phyloP scores from a whole-genome alignment of 2,797 vertebrate species.

The Kryptolebias ocellatus region DNA sequence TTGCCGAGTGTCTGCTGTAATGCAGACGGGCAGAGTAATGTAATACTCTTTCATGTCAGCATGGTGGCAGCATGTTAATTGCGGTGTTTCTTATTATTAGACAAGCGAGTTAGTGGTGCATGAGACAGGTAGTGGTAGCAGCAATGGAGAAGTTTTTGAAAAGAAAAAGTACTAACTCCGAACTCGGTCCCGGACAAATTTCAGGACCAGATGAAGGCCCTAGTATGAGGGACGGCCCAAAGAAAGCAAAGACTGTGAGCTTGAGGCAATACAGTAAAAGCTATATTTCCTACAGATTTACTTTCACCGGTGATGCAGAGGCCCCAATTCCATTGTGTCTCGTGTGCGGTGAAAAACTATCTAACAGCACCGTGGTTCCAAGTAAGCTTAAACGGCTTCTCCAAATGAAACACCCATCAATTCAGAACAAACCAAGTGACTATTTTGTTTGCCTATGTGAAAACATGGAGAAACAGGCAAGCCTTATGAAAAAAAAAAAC shows the following conservation, averaged over 20 bases:
- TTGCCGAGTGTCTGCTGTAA: not conserved
- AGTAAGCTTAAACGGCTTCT: slow-evolving; percentile 10
- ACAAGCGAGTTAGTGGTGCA: too few species aligned
- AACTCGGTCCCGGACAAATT: slow-evolving; percentile 5
- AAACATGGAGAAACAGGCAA: not conserved
- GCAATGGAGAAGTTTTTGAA: not conserved
- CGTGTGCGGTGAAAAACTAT: slow-evolving; percentile 12
- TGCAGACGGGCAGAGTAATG: not conserved
- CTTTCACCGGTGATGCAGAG: too few species aligned
- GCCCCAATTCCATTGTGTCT: slow-evolving; percentile 1
- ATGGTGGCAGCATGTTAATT: not conserved
- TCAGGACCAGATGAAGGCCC: slow-evolving; percentile 14
- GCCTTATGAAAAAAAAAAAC: not conserved
- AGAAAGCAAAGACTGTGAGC: not conserved
- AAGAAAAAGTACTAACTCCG: not conserved
- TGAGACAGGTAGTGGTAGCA: not conserved
- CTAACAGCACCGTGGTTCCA: slow-evolving; percentile 4
- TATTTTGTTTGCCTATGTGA: not conserved
- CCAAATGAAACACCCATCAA: slow-evolving; percentile 2
- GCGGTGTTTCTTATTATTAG: too few species aligned
- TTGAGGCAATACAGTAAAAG: not conserved
- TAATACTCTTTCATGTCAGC: too few species aligned
- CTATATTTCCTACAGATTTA: not conserved
- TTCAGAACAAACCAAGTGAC: slow-evolving; percentile 6
- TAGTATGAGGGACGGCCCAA: slow-evolving; percentile 19